Percentiles rank a stretch among this genome's conserved stretches.
phyloP scores from a whole-genome alignment of 53 echinoderm and acorn worm genomes.

The Stichopus horrens region DNA sequence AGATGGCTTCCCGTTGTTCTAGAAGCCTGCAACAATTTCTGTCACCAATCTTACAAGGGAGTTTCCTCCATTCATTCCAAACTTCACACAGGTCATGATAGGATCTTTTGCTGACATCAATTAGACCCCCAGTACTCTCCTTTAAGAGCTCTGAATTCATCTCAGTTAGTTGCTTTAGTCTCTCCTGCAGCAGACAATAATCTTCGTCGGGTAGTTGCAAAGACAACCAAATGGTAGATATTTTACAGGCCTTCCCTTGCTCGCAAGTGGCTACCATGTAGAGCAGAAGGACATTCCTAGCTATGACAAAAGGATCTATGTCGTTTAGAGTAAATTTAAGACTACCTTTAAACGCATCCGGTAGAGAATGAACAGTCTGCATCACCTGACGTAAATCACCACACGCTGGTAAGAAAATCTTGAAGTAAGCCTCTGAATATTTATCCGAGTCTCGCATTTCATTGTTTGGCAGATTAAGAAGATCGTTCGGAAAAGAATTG shows the following conservation, averaged over 20 bases:
- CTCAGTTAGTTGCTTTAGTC: not conserved
- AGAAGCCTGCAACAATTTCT: not conserved
- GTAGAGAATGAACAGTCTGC: slow-evolving; percentile 27
- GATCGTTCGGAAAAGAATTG: not conserved
- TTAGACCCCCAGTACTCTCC: not conserved
- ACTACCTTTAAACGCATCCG: not conserved
- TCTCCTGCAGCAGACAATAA: slow-evolving; percentile 17
- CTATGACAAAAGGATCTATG: slow-evolving; percentile 23
- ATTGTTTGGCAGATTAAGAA: slow-evolving; percentile 5
- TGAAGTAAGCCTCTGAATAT: not conserved
- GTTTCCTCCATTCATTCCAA: slow-evolving; percentile 16
- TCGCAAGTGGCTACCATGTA: slow-evolving; percentile 3
- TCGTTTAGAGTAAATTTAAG: slow-evolving; percentile 18
- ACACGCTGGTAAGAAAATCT: slow-evolving; percentile 25
- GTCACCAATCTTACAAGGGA: not conserved
- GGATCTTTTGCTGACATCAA: not conserved
- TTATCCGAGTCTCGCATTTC: not conserved
- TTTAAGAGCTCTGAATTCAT: not conserved
- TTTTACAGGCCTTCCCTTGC: not conserved
- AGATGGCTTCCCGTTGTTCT: not conserved
- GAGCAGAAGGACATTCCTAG: slow-evolving; percentile 33
- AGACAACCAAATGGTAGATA: slow-evolving; percentile 36
- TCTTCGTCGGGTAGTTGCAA: not conserved
- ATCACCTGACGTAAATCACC: slow-evolving; percentile 38
- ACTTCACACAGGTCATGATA: not conserved